Percentiles rank a stretch among this genome's conserved stretches.
Conservation (phyloP, 2,113 vertebrate genomes). For the Pungitius pungitius region DNA sequence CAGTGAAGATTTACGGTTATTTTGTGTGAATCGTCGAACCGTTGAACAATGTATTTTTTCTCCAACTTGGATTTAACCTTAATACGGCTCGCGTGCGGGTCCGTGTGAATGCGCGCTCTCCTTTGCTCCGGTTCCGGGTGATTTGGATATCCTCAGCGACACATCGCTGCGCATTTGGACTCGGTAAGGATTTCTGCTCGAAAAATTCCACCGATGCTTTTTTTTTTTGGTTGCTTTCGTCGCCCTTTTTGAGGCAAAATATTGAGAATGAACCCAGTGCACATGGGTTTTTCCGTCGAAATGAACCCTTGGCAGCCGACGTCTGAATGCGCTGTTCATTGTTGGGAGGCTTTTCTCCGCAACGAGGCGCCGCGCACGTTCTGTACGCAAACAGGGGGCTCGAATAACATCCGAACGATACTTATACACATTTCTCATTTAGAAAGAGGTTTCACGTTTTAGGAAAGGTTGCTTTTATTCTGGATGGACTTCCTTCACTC, state of each 20-base stretch:
- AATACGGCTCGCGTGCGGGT: slow-evolving; percentile 14
- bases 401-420: slow-evolving; percentile 26
- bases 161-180: slow-evolving; percentile 62
- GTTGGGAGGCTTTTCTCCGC: slow-evolving; percentile 22
- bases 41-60: slow-evolving; percentile 42
- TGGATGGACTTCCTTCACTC: background rate
- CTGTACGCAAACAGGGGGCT: background rate
- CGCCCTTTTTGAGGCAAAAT: background rate
- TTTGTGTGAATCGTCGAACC: slow-evolving; percentile 34
- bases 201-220: slow-evolving; percentile 25
- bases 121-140: slow-evolving; percentile 58
- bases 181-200: slow-evolving; percentile 73
- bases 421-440: background rate
- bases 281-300: background rate
- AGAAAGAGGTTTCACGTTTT: background rate
- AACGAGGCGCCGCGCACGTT: slow-evolving; percentile 25
- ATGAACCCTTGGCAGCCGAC: background rate
- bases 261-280: background rate
- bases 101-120: slow-evolving; percentile 50
- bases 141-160: slow-evolving; percentile 67
- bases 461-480: background rate
- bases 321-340: slow-evolving; percentile 5
- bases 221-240: slow-evolving; percentile 23
- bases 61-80: slow-evolving; percentile 70
- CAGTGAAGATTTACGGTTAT: slow-evolving; percentile 71